phyloP scores from a whole-genome alignment of 2,888 invertebrate species.

The Cremastobaeus sp. region DNA sequence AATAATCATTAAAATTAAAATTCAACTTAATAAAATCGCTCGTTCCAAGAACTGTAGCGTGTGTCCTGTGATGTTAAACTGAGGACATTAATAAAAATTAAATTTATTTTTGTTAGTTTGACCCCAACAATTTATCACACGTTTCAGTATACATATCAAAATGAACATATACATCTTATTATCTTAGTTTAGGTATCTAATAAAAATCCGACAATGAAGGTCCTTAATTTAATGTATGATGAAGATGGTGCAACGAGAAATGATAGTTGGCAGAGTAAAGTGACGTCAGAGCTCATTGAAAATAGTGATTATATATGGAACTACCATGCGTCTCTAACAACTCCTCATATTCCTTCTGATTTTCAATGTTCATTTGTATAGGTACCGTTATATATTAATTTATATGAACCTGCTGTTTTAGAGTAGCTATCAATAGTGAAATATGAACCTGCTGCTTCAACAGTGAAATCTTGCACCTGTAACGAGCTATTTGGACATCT shows the following conservation, averaged over 20 bases:
- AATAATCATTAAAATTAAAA: no score
- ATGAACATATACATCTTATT: neutral
- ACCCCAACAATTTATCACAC: no score
- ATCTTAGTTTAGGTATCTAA: slow-evolving; percentile 16
- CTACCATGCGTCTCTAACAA: slow-evolving; percentile 84
- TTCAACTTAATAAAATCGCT: no score
- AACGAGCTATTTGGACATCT: slow-evolving; percentile 35
- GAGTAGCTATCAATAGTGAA: slow-evolving; percentile 62
- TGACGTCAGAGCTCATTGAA: slow-evolving; percentile 68
- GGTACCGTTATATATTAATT: slow-evolving; percentile 63
- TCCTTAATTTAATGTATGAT: slow-evolving; percentile 13
- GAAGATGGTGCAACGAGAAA: slow-evolving; percentile 45
- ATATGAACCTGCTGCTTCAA: no score
- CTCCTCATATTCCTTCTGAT: slow-evolving; percentile 77
- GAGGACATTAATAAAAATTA: no score
- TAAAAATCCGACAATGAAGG: slow-evolving; percentile 59
- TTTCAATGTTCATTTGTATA: slow-evolving; percentile 54
- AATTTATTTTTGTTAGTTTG: no score
- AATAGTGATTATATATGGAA: slow-evolving; percentile 80
- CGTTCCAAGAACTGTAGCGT: no score
- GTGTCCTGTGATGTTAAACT: no score
- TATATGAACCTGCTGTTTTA: slow-evolving; percentile 68
- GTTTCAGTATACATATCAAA: slow-evolving; percentile 18
- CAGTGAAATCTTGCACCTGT: slow-evolving; percentile 26
- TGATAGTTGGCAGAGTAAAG: slow-evolving; percentile 47